These are phyloP conservation scores for Corynorhinus townsendii DNA, from an alignment of 2,113 vertebrate genomes.

Conservation along the genomic window DNA sequence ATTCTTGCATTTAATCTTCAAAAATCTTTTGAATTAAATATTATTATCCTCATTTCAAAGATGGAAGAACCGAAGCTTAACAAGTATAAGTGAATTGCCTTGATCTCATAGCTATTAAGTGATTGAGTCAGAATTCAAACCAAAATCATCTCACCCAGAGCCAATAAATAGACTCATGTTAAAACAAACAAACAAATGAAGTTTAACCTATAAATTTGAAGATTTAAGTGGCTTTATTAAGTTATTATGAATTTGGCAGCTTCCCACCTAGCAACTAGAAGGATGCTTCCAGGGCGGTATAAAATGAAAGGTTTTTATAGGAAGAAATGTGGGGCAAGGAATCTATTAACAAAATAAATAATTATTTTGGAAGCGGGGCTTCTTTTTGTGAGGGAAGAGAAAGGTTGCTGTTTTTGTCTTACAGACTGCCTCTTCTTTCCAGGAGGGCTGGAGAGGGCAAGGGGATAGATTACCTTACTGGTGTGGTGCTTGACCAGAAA, in stretches of 20 bases:
- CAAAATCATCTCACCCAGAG: not conserved
- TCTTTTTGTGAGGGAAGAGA: not conserved
- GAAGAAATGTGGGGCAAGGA: not conserved
- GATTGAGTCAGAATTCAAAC: not conserved
- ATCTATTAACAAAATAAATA: not conserved
- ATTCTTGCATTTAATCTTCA: constrained; percentile 31
- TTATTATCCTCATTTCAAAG: constrained; percentile 26
- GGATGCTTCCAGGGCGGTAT: not conserved
- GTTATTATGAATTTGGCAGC: not conserved
- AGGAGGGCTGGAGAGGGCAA: not conserved
- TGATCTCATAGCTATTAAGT: not conserved
- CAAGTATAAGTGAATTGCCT: not conserved
- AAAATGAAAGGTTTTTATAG: not conserved
- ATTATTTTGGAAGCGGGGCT: not conserved
- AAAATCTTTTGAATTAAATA: constrained; percentile 22
- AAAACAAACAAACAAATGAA: not conserved
- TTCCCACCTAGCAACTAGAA: not conserved
- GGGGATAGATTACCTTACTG: not conserved
- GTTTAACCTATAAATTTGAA: not conserved
- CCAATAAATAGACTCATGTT: not conserved
- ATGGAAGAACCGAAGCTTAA: constrained; percentile 11
- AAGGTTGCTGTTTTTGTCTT: not conserved
- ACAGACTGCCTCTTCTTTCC: not conserved
- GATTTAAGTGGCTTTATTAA: not conserved
- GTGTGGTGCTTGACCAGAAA: not conserved